phyloP scores from a whole-genome alignment of 2,797 vertebrate species.

The Eospalax fontanierii region DNA sequence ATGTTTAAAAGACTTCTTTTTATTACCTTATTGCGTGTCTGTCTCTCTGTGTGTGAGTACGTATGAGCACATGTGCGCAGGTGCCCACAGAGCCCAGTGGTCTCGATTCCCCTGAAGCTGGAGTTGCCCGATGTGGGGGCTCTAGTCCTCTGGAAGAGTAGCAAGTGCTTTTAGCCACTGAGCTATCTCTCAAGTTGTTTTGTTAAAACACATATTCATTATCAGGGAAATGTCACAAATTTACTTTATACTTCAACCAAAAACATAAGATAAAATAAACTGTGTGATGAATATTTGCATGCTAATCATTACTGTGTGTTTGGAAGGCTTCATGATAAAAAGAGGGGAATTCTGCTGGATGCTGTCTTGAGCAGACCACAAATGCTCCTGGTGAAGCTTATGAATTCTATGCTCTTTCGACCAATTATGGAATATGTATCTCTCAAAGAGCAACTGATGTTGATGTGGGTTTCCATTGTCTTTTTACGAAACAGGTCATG shows the following conservation, averaged over 20 bases:
- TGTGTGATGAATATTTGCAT: neutral
- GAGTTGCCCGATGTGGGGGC: too few species aligned
- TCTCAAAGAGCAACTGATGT: neutral
- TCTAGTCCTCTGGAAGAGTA: neutral
- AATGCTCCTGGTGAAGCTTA: neutral
- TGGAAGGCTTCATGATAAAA: constrained; percentile 41
- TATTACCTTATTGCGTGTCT: neutral
- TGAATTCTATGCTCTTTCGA: neutral
- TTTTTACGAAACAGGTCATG: constrained; percentile 9
- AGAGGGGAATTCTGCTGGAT: neutral
- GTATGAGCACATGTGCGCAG: neutral
- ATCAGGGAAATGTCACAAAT: constrained; percentile 25
- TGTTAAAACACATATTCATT: constrained; percentile 50
- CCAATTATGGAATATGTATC: neutral
- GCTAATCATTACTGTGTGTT: neutral
- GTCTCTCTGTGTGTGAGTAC: neutral
- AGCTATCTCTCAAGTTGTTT: neutral
- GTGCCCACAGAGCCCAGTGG: neutral
- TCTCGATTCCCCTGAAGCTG: too few species aligned
- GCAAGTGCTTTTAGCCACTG: neutral
- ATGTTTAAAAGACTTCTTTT: neutral
- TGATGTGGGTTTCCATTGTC: neutral
- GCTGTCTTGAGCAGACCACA: neutral
- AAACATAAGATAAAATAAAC: neutral
- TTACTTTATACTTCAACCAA: constrained; percentile 52